Base-by-base conservation (phyloP, 2,888 invertebrate genomes). In the Synanthedon formicaeformis region DNA sequence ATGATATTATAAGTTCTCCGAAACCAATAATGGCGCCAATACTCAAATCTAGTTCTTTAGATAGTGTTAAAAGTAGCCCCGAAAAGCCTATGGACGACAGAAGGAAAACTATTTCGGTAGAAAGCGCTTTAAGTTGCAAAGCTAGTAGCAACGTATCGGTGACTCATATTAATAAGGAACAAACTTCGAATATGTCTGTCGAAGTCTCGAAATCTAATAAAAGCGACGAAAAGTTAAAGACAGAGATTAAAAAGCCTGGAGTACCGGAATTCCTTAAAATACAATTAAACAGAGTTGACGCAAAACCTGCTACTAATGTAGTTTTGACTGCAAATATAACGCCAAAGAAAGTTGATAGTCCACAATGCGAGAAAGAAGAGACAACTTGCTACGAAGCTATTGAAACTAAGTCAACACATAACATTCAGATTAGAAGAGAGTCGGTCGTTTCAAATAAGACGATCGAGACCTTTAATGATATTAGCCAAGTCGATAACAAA, bases 231-330 rank as follows among this genome's bases (percentile, higher is more conserved):
- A 85, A 79, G 61, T 59, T 73, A 56, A 75, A 72, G 50, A 81
- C 81, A 60, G 69, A 62, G 4, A 54, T 51, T 41, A 61, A 64
- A 1, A 82, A 80, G 54, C 61, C 73, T 1, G 77, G 79, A 49
- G 82, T 92, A 12, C 92, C 93, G 0, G 92, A 93, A 70, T 92
- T 93, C 68, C 77, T 93, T 57, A 91, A 91, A 65, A 91, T 92
- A 54, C 92, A 93, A 71, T 66, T 93, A 50, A 92, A 93, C 67
- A 91, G 91, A 69, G 91, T 93, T 5, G 93, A 93, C 63, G 80
- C 87, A 10, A 89, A 90, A 61, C 89, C 91, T 0, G 68, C 88
- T 10, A 90, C 89, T 40, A 91, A 92, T 65, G 87, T 93, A 40
- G 91, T 93, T 52, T 78, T 92, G 59, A 90, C 92, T 23, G 91